Evolutionary conservation across 1,140 invertebrate species (phyloP).

Genomic region (Scylla paramamosain): DNA sequence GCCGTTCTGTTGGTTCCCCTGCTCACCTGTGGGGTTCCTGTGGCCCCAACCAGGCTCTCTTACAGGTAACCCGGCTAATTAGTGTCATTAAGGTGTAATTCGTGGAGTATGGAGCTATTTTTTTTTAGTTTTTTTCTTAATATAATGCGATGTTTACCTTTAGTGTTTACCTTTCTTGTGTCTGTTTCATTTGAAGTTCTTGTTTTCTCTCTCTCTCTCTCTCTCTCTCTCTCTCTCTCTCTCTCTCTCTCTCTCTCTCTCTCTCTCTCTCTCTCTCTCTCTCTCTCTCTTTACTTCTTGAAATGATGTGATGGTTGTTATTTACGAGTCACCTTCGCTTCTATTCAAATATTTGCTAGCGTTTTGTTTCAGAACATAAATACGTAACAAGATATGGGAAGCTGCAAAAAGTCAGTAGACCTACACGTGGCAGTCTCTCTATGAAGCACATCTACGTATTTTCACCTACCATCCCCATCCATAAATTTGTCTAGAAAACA

Average conservation of each 20-base stretch:
- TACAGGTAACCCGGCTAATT: slow-evolving; percentile 2
- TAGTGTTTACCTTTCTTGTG: too few relatives aligned
- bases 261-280: neutral
- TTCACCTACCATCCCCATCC: too few relatives aligned
- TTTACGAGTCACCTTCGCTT: neutral
- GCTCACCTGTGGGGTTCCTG: neutral
- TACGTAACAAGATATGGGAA: too few relatives aligned
- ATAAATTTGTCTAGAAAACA: too few relatives aligned
- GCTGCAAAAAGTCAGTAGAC: too few relatives aligned
- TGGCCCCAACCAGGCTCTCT: neutral
- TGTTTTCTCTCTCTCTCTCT: neutral
- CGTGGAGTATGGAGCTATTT: neutral
- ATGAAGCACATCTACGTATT: too few relatives aligned
- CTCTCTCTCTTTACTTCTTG: neutral
- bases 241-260: slow-evolving; percentile 3
- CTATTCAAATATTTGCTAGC: too few relatives aligned
- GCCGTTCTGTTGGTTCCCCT: too few relatives aligned
- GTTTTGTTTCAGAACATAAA: too few relatives aligned
- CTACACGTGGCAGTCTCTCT: too few relatives aligned
- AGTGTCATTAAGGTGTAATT: slow-evolving; percentile 23
- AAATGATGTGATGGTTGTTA: neutral
- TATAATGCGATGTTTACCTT: too few relatives aligned
- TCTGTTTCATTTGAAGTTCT: too few relatives aligned
- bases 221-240: slow-evolving; percentile 3
- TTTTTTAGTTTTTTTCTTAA: neutral